Conservation (phyloP, 2,797 vertebrate species). For the Peromyscus eremicus region DNA sequence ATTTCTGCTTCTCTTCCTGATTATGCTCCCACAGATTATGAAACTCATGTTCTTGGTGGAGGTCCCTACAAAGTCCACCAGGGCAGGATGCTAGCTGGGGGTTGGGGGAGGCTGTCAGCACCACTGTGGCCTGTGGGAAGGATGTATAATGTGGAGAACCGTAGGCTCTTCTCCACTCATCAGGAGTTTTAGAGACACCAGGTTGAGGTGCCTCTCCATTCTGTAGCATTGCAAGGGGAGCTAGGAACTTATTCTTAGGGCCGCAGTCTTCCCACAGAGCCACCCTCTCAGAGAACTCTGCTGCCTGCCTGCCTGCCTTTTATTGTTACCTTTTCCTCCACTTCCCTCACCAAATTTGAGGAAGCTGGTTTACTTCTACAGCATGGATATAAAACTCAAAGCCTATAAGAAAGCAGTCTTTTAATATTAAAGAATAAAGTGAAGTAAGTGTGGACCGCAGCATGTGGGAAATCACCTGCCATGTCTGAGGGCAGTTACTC, state of each 20-base stretch:
- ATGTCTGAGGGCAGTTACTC: neutral
- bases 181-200: neutral
- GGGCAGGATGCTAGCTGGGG: conserved; percentile 84
- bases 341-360: neutral
- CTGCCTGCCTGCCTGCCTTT: neutral
- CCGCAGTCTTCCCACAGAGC: no score
- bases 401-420: no score
- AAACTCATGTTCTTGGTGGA: conserved; percentile 91
- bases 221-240: no score
- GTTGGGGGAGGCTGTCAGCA: conserved; percentile 89
- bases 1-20: neutral
- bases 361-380: conserved; percentile 18
- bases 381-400: neutral
- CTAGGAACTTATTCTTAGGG: no score
- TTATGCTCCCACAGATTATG: conserved; percentile 90
- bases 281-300: no score
- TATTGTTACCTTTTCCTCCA: neutral
- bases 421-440: neutral
- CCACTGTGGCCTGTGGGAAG: conserved; percentile 88
- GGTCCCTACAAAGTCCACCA: conserved; percentile 90
- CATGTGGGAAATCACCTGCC: neutral
- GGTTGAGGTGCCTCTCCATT: neutral
- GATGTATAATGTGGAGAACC: neutral
- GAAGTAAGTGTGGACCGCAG: neutral
- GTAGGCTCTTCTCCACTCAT: neutral